phyloP scores from a whole-genome alignment of 1,140 invertebrate species.

The Colletes latitarsis region DNA sequence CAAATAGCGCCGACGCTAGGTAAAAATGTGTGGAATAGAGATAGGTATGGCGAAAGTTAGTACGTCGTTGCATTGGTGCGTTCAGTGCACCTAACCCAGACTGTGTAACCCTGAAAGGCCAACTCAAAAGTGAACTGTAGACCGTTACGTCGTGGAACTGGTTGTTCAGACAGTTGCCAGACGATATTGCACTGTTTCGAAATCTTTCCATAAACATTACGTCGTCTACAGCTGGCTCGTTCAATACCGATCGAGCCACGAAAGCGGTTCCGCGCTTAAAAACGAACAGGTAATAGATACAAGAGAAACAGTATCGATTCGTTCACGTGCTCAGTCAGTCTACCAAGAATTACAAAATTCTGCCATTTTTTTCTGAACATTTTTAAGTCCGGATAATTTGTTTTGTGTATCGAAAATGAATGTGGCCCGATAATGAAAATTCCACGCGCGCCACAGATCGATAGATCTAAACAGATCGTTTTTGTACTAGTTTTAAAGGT shows the following conservation, averaged over 20 bases:
- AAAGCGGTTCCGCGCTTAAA: neutral
- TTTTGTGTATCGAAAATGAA: too few relatives aligned
- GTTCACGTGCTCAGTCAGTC: too few relatives aligned
- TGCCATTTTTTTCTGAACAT: too few relatives aligned
- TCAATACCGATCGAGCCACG: neutral
- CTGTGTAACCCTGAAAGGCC: slow-evolving; percentile 1
- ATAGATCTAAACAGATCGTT: too few relatives aligned
- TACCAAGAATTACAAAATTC: too few relatives aligned
- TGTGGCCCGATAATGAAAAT: too few relatives aligned
- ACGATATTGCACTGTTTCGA: slow-evolving; percentile 23
- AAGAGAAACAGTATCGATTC: too few relatives aligned
- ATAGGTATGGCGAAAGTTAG: neutral
- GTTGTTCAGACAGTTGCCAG: slow-evolving; percentile 52
- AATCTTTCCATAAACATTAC: slow-evolving; percentile 41
- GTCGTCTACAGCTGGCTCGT: neutral
- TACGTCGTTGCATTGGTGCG: neutral
- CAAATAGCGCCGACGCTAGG: neutral
- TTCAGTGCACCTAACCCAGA: slow-evolving; percentile 7
- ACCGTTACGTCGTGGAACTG: slow-evolving; percentile 14
- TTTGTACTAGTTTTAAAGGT: too few relatives aligned
- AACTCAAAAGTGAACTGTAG: slow-evolving; percentile 13
- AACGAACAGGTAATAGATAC: neutral
- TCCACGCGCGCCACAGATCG: too few relatives aligned
- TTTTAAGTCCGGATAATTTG: too few relatives aligned
- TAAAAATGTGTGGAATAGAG: neutral